A percentile compares a stretch with the other conserved stretches of the same genome.
Conservation (phyloP, 2,113 vertebrate species). For the Brienomyrus longianalis region DNA sequence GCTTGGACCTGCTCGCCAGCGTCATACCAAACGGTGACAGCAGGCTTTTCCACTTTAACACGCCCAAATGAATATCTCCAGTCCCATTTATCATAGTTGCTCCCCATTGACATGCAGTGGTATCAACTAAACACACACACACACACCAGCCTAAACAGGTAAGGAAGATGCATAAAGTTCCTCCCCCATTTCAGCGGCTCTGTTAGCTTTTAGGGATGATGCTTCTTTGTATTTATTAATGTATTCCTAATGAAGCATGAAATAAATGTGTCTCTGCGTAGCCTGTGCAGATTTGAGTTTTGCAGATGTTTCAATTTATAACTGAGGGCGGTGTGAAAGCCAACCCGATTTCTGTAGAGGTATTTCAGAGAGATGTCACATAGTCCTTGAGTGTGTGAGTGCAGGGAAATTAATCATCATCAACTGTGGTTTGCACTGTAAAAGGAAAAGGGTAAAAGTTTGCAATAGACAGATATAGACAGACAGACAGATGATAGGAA, state of each 20-base stretch:
- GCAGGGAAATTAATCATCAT: conserved; percentile 2
- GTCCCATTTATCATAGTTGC: conserved; percentile 10
- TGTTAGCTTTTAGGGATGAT: neutral
- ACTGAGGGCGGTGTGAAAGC: neutral
- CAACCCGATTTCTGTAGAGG: neutral
- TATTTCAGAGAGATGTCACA: neutral
- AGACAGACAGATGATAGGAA: neutral
- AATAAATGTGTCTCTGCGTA: neutral
- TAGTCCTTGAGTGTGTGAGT: neutral
- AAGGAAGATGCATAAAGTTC: too few species aligned
- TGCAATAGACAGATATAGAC: neutral
- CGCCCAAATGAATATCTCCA: neutral
- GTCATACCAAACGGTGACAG: neutral
- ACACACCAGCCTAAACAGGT: neutral
- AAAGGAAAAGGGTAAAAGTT: neutral
- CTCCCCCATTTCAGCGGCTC: neutral
- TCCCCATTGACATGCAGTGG: neutral
- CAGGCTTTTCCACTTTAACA: neutral
- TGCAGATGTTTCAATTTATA: neutral
- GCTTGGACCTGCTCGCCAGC: neutral
- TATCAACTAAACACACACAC: conserved; percentile 2
- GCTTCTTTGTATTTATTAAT: neutral
- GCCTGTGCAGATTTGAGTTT: neutral
- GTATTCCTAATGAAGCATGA: neutral
- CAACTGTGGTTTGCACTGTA: neutral